These are phyloP conservation scores for Gymnoscelis rufifasciata DNA, from an alignment of 2,888 invertebrate species.

Conservation along the genomic window DNA sequence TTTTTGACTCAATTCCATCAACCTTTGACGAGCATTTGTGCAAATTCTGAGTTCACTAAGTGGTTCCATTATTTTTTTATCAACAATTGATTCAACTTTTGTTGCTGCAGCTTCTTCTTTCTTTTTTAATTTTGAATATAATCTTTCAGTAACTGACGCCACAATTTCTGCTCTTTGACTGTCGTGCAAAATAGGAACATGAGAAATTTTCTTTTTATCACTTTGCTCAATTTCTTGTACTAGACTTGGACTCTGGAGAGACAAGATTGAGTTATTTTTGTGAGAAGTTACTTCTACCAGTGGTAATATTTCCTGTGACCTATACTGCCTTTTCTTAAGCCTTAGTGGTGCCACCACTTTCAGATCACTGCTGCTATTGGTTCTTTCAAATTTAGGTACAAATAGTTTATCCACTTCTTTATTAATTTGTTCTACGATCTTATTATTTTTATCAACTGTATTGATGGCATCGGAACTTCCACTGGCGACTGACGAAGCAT, in stretches of 20 bases:
- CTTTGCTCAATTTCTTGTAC: conserved; percentile 35
- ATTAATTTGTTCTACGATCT: conserved; percentile 55
- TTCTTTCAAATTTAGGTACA: conserved; percentile 60
- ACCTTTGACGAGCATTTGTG: conserved; percentile 77
- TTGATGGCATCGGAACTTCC: conserved; percentile 60
- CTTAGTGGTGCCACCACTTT: conserved; percentile 60
- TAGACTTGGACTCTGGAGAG: conserved; percentile 43
- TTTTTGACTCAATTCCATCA: conserved; percentile 79
- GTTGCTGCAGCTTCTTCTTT: conserved; percentile 69
- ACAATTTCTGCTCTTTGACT: conserved; percentile 83
- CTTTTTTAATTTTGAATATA: conserved; percentile 80
- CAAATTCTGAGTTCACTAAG: conserved; percentile 78
- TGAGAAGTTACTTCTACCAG: conserved; percentile 39
- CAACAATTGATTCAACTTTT: conserved; percentile 60
- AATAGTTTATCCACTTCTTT: conserved; percentile 68
- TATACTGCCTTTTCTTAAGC: conserved; percentile 63
- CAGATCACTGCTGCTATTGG: conserved; percentile 65
- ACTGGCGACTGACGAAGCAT: conserved; percentile 53
- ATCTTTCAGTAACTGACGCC: conserved; percentile 83
- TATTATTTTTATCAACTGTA: conserved; percentile 46
- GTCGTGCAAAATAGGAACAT: conserved; percentile 57
- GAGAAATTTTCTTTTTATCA: conserved; percentile 40
- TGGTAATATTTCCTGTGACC: conserved; percentile 68
- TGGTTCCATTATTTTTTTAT: conserved; percentile 64
- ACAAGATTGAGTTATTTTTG: conserved; percentile 32